Evolutionary conservation across 2,888 invertebrate species (phyloP), one percentile per base, ranked within the genome.

Genomic region (Plusia festucae): DNA sequence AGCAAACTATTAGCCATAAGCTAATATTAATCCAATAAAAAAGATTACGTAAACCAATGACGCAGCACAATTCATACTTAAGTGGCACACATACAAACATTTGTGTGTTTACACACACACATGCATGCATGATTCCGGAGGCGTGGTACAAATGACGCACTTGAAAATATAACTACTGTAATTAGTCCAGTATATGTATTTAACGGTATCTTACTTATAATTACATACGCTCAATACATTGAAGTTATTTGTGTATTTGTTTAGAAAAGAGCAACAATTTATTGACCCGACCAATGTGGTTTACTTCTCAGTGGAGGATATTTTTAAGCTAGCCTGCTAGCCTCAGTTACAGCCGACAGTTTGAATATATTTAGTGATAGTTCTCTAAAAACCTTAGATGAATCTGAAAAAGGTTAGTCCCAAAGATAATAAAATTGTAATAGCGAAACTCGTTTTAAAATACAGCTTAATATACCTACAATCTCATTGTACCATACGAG

Each of bases 101-200:
- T 9, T 30, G 30, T n/a, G 1, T 22, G n/a, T 20, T 30, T 15
- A 59, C 44, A 62, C 40, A 46, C 44, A 52, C 27, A 40, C 24
- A n/a, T 16, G 55, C 30, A 51, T 13, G 15, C 11, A 65, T 13
- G 20, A 20, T 18, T 16, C 53, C 15, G 64, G 61, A 76, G 79
- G 79, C 57, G 76, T 78, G 76, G 70, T 56, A 27, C 32, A 59
- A 22, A 64, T 76, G 76, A 78, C 76, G 76, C 76, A 78, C 57
- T 53, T 30, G 30, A 58, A 40, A 34, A 58, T 60, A 46, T 44
- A 59, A 32, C 16, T 24, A 24, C 40, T 53, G 40, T 32, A 53
- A 32, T 53, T 60, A 51, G 54, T 52, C 56, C 66, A 51, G 54
- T 53, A 61, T 52, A 34, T 22, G 30, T 58, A 52, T 53, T 55